Evolutionary conservation across 2,113 vertebrate genomes (phyloP).

Genomic region (Syrrhaptes paradoxus): DNA sequence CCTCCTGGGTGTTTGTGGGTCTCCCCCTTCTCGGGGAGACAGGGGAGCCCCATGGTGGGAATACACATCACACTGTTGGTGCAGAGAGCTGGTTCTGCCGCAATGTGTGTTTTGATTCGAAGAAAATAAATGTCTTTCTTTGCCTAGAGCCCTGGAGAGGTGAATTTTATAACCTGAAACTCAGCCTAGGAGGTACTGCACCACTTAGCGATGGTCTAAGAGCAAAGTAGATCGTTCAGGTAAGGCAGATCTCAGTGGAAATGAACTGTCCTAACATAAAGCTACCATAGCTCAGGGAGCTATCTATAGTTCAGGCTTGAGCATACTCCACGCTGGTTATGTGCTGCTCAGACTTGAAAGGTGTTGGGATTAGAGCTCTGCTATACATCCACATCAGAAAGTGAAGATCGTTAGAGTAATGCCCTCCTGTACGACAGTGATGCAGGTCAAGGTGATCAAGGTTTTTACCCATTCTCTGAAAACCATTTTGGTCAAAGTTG

Average conservation of each 20-base stretch:
- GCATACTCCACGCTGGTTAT: constrained; percentile 4
- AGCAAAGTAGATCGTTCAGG: not conserved
- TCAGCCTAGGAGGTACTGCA: not conserved
- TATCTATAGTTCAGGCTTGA: constrained; percentile 22
- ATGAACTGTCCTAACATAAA: not conserved
- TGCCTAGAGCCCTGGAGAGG: not conserved
- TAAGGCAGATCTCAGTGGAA: not conserved
- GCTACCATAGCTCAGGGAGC: not conserved
- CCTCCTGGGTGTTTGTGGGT: not conserved
- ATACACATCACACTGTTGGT: not conserved
- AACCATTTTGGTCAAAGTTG: constrained; percentile 10
- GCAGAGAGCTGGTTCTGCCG: not conserved
- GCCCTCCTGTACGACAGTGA: not conserved
- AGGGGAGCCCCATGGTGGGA: not conserved
- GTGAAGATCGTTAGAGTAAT: constrained; percentile 29
- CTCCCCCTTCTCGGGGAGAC: not conserved
- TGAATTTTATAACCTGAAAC: not conserved
- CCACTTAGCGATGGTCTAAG: not conserved
- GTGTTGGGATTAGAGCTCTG: constrained; percentile 41
- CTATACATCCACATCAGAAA: constrained; percentile 29
- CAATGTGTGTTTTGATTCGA: not conserved
- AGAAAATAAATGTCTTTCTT: not conserved
- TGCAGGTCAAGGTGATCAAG: constrained; percentile 44
- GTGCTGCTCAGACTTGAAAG: constrained; percentile 45
- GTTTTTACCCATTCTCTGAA: constrained; percentile 41